phyloP scores from a whole-genome alignment of 2,113 vertebrate species.

The Rhineura floridana region DNA sequence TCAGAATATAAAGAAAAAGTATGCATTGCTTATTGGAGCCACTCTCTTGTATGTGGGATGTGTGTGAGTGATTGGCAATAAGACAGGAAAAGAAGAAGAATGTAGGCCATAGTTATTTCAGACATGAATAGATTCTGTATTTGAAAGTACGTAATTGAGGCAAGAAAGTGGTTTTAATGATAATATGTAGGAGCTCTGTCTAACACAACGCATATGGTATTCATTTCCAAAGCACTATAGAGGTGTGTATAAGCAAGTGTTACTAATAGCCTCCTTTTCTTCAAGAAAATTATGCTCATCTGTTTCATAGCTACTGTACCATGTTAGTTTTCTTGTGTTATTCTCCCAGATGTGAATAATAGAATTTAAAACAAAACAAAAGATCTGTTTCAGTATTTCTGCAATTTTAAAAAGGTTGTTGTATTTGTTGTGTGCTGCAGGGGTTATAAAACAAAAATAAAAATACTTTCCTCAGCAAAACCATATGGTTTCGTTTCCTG shows the following conservation, averaged over 20 bases:
- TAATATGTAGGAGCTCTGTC: slow-evolving; percentile 39
- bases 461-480: slow-evolving; percentile 87
- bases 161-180: slow-evolving; percentile 37
- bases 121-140: neutral
- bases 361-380: slow-evolving; percentile 43
- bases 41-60: slow-evolving; percentile 18
- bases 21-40: neutral
- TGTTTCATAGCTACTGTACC: slow-evolving; percentile 28
- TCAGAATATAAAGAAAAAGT: neutral
- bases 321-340: slow-evolving; percentile 6
- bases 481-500: slow-evolving; percentile 90
- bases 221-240: slow-evolving; percentile 46
- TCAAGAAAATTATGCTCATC: slow-evolving; percentile 36
- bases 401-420: slow-evolving; percentile 72
- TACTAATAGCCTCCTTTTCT: slow-evolving; percentile 36
- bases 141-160: slow-evolving; percentile 47
- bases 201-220: slow-evolving; percentile 40
- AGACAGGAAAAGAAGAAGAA: slow-evolving; percentile 8
- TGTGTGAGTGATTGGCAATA: slow-evolving; percentile 12
- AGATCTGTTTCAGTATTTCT: slow-evolving; percentile 60
- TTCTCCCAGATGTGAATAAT: slow-evolving; percentile 29
- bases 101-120: neutral
- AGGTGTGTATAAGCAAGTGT: slow-evolving; percentile 38
- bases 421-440: slow-evolving; percentile 77
- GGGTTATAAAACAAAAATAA: slow-evolving; percentile 74